These are phyloP conservation scores for Dromas ardeola DNA, from an alignment of 2,113 vertebrate genomes.

Conservation along the genomic window DNA sequence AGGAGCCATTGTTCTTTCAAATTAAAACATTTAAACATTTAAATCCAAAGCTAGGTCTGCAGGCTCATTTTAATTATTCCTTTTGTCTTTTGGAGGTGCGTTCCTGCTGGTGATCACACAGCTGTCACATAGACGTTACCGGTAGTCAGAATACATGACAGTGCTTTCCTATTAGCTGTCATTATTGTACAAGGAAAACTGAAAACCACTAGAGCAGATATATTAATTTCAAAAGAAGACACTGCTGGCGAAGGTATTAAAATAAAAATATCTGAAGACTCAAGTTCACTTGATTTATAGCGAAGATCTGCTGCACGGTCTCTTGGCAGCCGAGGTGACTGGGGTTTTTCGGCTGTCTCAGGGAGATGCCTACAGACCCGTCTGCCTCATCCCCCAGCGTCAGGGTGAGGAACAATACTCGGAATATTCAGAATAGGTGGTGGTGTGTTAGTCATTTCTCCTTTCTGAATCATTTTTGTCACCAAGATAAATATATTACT, in stretches of 20 bases:
- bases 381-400: background rate
- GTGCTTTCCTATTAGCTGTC: slow-evolving; percentile 66
- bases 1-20: slow-evolving; percentile 77
- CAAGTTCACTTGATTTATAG: background rate
- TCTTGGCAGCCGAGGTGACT: background rate
- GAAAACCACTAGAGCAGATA: slow-evolving; percentile 43
- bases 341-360: background rate
- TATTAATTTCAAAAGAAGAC: slow-evolving; percentile 58
- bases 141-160: slow-evolving; percentile 48
- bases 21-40: slow-evolving; percentile 81
- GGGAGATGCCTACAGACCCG: background rate
- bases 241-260: slow-evolving; percentile 32
- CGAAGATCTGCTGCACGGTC: background rate
- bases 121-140: slow-evolving; percentile 71
- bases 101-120: slow-evolving; percentile 56
- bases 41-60: slow-evolving; percentile 73
- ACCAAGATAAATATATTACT: background rate
- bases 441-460: background rate
- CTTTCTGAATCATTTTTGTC: background rate
- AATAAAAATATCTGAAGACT: slow-evolving; percentile 1
- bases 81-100: slow-evolving; percentile 73
- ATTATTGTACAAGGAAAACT: slow-evolving; percentile 40
- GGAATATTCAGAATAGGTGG: background rate
- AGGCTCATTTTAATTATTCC: slow-evolving; percentile 73
- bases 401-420: background rate